Conservation (phyloP, 2,797 vertebrate genomes). For the Pseudomugil tenellus region DNA sequence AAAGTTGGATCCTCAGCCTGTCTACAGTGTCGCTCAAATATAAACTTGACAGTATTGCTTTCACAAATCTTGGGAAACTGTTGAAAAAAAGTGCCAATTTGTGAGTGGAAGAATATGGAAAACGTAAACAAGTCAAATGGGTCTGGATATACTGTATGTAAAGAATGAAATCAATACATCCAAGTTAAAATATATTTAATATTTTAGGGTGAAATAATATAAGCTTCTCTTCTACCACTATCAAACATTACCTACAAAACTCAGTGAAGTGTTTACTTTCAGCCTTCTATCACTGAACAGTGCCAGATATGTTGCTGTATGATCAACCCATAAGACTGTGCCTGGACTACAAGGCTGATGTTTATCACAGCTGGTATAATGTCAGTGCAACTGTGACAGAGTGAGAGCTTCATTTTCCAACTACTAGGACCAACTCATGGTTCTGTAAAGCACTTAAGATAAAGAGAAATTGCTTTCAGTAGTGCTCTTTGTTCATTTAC, state of each 20-base stretch:
- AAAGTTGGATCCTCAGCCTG: too few relatives aligned
- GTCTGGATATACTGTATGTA: too few relatives aligned
- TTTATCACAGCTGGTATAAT: constrained; percentile 57
- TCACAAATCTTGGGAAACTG: too few relatives aligned
- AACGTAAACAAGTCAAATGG: too few relatives aligned
- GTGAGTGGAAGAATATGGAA: too few relatives aligned
- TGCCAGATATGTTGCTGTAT: constrained; percentile 40
- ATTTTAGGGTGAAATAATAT: too few relatives aligned
- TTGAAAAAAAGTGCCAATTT: too few relatives aligned
- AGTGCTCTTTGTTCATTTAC: constrained; percentile 7
- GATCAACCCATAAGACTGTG: constrained; percentile 37
- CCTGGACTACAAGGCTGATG: constrained; percentile 41
- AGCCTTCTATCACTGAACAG: constrained; percentile 24
- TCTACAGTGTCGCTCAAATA: too few relatives aligned
- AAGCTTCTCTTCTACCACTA: not conserved
- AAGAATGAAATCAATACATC: not conserved
- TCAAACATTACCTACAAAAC: not conserved
- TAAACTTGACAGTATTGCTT: too few relatives aligned
- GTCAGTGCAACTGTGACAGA: constrained; percentile 13
- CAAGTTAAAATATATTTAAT: too few relatives aligned
- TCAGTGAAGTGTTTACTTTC: not conserved
- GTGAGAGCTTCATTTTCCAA: constrained; percentile 39
- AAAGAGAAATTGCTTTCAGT: constrained; percentile 7
- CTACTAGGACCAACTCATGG: not conserved
- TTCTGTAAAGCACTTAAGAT: constrained; percentile 14